These are phyloP conservation scores for Oceanodroma leucorhoa DNA, from an alignment of 2,797 vertebrate genomes.

Conservation along the genomic window DNA sequence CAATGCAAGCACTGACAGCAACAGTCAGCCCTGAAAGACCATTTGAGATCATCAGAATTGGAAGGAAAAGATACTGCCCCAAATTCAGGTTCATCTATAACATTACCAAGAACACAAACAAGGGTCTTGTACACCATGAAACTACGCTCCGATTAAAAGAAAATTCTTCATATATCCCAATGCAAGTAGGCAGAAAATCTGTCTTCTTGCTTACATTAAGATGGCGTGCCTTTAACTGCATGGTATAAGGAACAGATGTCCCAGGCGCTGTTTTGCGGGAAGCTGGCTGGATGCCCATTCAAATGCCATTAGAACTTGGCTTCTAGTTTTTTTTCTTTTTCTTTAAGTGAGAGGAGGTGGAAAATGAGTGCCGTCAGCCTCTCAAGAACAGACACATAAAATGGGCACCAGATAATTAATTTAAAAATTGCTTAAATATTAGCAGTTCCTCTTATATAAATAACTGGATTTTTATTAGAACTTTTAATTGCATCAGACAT, in stretches of 20 bases:
- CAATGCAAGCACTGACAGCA: neutral
- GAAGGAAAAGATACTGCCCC: neutral
- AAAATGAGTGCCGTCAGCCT: slow-evolving; percentile 35
- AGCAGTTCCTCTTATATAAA: slow-evolving; percentile 47
- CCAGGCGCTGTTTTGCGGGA: neutral
- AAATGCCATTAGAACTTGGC: slow-evolving; percentile 48
- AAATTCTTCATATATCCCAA: neutral
- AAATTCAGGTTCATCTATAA: neutral
- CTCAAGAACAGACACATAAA: slow-evolving; percentile 1
- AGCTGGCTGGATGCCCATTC: slow-evolving; percentile 37
- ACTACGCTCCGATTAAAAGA: neutral
- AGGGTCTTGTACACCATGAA: neutral
- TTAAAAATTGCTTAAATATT: slow-evolving; percentile 46
- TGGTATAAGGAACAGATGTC: slow-evolving; percentile 53
- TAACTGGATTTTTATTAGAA: slow-evolving; percentile 43
- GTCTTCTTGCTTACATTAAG: neutral
- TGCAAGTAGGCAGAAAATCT: neutral
- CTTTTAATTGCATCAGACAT: neutral
- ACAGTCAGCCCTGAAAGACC: neutral
- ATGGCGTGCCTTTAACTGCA: neutral
- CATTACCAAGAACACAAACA: neutral
- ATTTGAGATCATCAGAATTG: neutral
- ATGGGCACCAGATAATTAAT: slow-evolving; percentile 3
- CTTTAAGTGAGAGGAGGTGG: slow-evolving; percentile 21
- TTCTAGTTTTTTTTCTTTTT: neutral